Evolutionary conservation across 1,140 invertebrate genomes (phyloP), one percentile per base, ranked within the genome.

Genomic region (Fopius arisanus): DNA sequence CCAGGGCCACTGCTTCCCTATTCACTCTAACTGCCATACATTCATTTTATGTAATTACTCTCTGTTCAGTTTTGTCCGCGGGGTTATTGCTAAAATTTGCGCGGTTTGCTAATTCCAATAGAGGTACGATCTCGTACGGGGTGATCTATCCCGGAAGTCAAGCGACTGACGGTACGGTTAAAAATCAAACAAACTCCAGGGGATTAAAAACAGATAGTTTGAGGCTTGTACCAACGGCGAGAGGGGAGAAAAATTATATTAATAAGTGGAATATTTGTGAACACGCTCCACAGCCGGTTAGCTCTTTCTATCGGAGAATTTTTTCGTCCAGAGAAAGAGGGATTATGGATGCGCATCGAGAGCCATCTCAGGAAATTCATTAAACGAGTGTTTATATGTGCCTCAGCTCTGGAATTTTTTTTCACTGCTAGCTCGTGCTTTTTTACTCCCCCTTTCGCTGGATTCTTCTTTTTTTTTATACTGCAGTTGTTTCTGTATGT

Each of bases 181-280:
- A 54, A 26, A 59, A 76, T 78, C 73, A 79, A 78, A 79, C 75
- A 75, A 78, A 77, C 78, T 66, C 82, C 80, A 80, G 10, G 26
- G 3, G 23, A 26, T n/a, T n/a, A 59, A 59, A 48, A 48, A 19
- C 14, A 48, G 43, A 48, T 48, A 48, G n/a, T 37, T 37, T 7
- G 4, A 16, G 7, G 43, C 43, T 48, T 5, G 54, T 48, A n/a
- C 43, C n/a, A 19, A 21, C n/a, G 14, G 1, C 5, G n/a, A 51
- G 1, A n/a, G 14, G 10, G 21, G 21, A 70, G 72, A 75, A 73
- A 70, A 77, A 80, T 82, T 83, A 82, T 82, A 82, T 83, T 85
- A 85, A 84, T 84, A 84, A 83, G 80, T 80, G 79, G 81, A 84
- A 84, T 84, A 85, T 84, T 78, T 75, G 67, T n/a, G 31, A 1